Evolutionary conservation across 2,113 vertebrate species (phyloP), one percentile per base, ranked within the genome.

Genomic region (Ceratotherium simum): DNA sequence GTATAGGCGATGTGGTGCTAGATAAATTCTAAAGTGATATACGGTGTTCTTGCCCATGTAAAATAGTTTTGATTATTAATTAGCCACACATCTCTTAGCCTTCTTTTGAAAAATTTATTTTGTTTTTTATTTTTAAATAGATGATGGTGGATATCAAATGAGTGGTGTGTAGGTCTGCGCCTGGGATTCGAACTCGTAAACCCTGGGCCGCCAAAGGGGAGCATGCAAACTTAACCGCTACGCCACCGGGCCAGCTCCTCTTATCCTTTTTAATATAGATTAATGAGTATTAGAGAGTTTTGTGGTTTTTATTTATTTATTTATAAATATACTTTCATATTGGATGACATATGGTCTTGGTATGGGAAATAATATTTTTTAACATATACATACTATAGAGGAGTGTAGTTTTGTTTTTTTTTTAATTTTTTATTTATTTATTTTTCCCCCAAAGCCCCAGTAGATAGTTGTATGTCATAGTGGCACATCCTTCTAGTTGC

Each of bases 291-390:
- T 91, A 94, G 89, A 79, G 33, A 75, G 39, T 76, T 95, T 95
- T 58, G 4, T 89, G 33, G 79, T 82, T 64, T 33, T 95, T 54
- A 87, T 73, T 96, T 33, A 23, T 72, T 87, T 95, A 91, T 65
- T 92, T 93, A 6, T 95, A 86, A 96, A 51, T 88, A 48, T 62
- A 48, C 14, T 91, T 97, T 81, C n/a, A 76, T 83, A 75, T 70
- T 83, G 46, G 62, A 76, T 65, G 29, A 62, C 33, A 27, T 65
- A 8, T 42, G 13, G 11, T 76, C 29, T 95, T 89, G 76, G 14
- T 97, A 39, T 54, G 54, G 33, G 39, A 84, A 83, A 79, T 82
- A 75, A 67, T 82, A 48, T n/a, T 89, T 92, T 96, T 64, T 69
- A 80, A 33, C 39, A 12, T 88, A 21, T 82, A 39, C 8, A 33